Conservation (phyloP, 2,797 vertebrate species). For the Tragelaphus oryx region DNA sequence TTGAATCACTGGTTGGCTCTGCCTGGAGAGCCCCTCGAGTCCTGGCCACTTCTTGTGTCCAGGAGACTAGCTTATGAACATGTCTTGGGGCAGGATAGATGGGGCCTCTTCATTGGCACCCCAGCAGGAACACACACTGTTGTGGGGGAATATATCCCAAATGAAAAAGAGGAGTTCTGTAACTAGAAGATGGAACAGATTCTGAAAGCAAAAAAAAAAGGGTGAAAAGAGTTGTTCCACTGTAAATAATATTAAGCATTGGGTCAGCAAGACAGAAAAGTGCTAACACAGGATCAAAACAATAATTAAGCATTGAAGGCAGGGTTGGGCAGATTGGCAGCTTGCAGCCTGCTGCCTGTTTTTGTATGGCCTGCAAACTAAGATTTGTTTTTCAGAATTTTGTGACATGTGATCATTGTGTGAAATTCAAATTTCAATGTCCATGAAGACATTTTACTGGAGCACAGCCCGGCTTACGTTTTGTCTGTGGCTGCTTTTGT, state of each 20-base stretch:
- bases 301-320: not conserved
- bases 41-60: not conserved
- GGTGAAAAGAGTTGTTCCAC: not conserved
- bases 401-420: not conserved
- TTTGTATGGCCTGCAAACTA: not conserved
- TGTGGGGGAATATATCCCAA: not conserved
- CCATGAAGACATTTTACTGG: not conserved
- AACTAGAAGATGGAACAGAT: not conserved
- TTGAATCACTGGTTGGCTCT: not conserved
- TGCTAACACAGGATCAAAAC: not conserved
- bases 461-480: not conserved
- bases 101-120: not conserved
- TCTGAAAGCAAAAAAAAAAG: not conserved
- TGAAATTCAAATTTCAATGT: not conserved
- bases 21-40: not conserved
- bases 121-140: not conserved
- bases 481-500: not conserved
- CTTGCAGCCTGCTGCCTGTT: not conserved
- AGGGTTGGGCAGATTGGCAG: not conserved
- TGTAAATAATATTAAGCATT: not conserved
- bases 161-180: not conserved
- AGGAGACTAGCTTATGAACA: not conserved
- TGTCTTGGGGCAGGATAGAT: not conserved
- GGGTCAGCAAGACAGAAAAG: not conserved
- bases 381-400: conserved; percentile 7